Percentiles rank a stretch among this genome's conserved stretches.
Conservation (phyloP, 1,140 invertebrate species). For the Sweltsa coloradensis region DNA sequence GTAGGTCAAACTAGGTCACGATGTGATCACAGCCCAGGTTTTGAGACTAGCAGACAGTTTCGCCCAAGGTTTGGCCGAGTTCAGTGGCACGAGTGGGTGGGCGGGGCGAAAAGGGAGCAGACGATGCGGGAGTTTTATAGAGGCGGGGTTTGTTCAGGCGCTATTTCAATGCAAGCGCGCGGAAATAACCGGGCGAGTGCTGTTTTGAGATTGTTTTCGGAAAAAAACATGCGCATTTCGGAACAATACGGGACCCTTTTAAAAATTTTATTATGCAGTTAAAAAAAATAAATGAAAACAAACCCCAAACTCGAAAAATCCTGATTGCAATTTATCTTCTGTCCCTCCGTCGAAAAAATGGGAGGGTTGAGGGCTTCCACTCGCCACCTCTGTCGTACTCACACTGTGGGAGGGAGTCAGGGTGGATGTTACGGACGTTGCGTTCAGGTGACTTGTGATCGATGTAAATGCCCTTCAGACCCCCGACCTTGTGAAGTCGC, state of each 20-base stretch:
- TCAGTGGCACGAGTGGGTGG: too few species aligned
- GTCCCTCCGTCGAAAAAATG: slow-evolving; percentile 46
- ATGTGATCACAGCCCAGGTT: too few species aligned
- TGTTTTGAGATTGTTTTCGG: too few species aligned
- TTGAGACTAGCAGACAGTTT: too few species aligned
- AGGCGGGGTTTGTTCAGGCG: too few species aligned
- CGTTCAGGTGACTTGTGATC: slow-evolving; percentile 49
- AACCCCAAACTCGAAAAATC: slow-evolving; percentile 21
- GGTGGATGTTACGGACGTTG: slow-evolving; percentile 38
- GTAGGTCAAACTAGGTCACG: too few species aligned
- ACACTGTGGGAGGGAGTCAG: slow-evolving; percentile 62
- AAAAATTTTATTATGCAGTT: not conserved
- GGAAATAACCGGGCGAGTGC: too few species aligned
- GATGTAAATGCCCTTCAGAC: slow-evolving; percentile 78
- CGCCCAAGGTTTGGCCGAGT: too few species aligned
- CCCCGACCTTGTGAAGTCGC: slow-evolving; percentile 78
- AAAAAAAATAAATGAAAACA: slow-evolving; percentile 4
- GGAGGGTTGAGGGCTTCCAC: slow-evolving; percentile 64
- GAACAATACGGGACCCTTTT: not conserved
- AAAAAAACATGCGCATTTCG: not conserved
- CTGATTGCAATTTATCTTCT: slow-evolving; percentile 44
- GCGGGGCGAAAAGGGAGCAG: too few species aligned
- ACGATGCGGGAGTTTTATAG: too few species aligned
- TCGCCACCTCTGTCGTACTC: slow-evolving; percentile 78
- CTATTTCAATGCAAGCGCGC: too few species aligned